Base-by-base conservation (phyloP, 2,888 invertebrate genomes). In the Dynastes hyllus region DNA sequence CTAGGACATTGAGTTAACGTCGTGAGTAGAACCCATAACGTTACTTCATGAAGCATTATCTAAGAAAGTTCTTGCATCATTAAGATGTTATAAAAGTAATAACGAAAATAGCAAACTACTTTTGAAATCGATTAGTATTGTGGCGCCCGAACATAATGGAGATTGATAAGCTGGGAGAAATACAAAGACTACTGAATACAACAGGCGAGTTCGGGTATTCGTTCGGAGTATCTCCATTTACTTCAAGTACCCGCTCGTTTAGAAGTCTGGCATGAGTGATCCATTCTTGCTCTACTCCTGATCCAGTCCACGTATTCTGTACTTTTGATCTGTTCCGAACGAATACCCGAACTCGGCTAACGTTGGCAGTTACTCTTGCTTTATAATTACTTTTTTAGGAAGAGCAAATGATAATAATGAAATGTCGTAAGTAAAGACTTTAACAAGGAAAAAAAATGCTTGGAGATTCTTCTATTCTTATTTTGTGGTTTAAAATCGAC, bases 61-160 rank as follows among this genome's bases (percentile, higher is more conserved):
- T 3, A 63, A 63, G 32, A 13, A 13, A 32, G 32, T 27, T 29
- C 5, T 63, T 32, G 8, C 13, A 63, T 63, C 29, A 63, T 63
- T 63, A 63, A 63, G 32, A 29, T 32, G 55, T 55, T 22, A 55
- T 55, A 55, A 55, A 55, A 53, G 1, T 53, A 53, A 55, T 55
- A 55, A 55, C 22, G 55, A 55, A 55, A 22, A 22, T 55, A 22
- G 3, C 55, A 22, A 55, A 55, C 55, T 16, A 55, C 55, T 22
- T 29, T 27, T 29, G 63, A 63, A 27, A 63, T 55, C 63, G 3
- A 63, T 29, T 63, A 29, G 11, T 9, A 63, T 13, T 4, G 55
- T 55, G 55, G 55, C 55, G 55, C 55, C 55, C 22, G 22, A 32
- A 29, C 13, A 3, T 32, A 63, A 63, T 29, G 63, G 9, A 63